These are phyloP conservation scores for Dryobates pubescens DNA, from an alignment of 2,797 vertebrate species.

Conservation along the genomic window DNA sequence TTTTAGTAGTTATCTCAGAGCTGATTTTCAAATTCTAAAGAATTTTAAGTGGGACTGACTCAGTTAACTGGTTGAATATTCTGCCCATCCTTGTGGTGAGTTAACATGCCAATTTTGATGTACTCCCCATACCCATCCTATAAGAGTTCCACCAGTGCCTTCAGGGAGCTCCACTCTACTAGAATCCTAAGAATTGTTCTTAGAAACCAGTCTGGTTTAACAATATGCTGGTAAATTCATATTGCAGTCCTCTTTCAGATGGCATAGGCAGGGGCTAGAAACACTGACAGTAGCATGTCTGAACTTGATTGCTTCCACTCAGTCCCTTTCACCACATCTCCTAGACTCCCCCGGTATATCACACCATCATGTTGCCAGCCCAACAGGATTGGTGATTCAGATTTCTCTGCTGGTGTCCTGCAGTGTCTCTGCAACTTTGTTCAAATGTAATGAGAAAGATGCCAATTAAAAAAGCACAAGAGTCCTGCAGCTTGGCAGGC, in stretches of 20 bases:
- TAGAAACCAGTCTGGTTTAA: slow-evolving; percentile 10
- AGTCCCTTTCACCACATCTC: slow-evolving; percentile 16
- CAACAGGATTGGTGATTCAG: slow-evolving; percentile 57
- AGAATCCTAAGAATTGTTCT: neutral
- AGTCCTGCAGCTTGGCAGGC: slow-evolving; percentile 64
- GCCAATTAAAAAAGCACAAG: slow-evolving; percentile 70
- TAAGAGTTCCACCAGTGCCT: neutral
- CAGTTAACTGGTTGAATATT: neutral
- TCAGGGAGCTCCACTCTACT: neutral
- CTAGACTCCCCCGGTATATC: slow-evolving; percentile 22
- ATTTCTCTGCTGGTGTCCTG: slow-evolving; percentile 63
- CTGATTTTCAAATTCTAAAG: neutral
- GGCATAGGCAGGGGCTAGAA: neutral
- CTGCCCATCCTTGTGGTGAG: neutral
- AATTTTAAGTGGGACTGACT: neutral
- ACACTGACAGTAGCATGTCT: neutral
- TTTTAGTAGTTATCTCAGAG: neutral
- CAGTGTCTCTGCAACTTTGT: slow-evolving; percentile 66
- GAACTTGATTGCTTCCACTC: slow-evolving; percentile 10
- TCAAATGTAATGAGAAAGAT: slow-evolving; percentile 72
- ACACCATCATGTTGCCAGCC: slow-evolving; percentile 40
- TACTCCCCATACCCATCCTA: neutral
- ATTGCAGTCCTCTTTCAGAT: neutral
- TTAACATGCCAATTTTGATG: neutral
- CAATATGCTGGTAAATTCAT: neutral